Base-by-base conservation (phyloP, 1,140 invertebrate species). In the Eriocheir sinensis region DNA sequence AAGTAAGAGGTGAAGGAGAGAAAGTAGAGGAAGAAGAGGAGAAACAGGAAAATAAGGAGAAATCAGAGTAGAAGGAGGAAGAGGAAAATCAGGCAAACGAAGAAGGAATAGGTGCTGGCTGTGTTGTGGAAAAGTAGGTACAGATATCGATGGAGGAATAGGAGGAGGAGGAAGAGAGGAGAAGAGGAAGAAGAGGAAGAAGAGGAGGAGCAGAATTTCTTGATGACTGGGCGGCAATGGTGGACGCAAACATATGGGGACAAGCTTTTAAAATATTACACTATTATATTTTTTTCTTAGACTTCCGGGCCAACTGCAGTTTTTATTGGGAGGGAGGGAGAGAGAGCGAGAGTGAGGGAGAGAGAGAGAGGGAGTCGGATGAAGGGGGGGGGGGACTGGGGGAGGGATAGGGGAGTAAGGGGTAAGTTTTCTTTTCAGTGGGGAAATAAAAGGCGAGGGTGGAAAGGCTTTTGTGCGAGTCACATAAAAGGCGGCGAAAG, bases 341-440 rank as follows among this genome's bases (percentile, higher is more conserved):
- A 85, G 81, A 85, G 81, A 83, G 81, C 6, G 79, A 8, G 21
- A 12, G 79, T 6, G 21, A 80, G 79, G 34, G 79, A 83, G 81
- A 83, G 81, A 83, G 81, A 83, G 81, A 83, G 81, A 83, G 81
- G 38, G 12, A 83, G 81, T 36, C 3, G 38, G 81, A 83, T 3
- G 38, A 36, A 83, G 81, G 38, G 12, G 38, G 81, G 38, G 81
- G 38, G 12, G 38, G 81, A 83, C 32, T 36, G 81, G 38, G 2
- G 4, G 81, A 32, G 2, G 21, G 81, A 32, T 12, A 17, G 12
- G 38, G 30, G 21, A 4, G 6, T 27, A 81, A 4, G 21, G 79
- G 34, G 27, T 3, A 8, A 8, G 4, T 6, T n/a, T 30, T 81
- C 79, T 81, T 81, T 9, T 4, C 27, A 3, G 4, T 27, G 6